phyloP scores from a whole-genome alignment of 2,113 vertebrate species.

The Myanophis thanlyinensis region DNA sequence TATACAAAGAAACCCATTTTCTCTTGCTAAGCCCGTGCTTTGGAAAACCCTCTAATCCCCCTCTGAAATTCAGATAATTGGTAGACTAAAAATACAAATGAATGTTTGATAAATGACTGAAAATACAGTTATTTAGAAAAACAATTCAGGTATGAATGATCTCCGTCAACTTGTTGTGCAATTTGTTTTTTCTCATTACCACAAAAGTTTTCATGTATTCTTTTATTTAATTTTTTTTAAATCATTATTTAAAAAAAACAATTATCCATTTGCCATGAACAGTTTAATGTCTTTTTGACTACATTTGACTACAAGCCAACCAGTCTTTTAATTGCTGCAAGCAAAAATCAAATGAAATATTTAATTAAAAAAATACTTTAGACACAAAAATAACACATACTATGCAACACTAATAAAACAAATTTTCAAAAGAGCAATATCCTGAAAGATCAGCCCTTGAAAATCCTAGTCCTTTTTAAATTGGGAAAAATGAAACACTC shows the following conservation, averaged over 20 bases:
- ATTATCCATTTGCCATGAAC: background rate
- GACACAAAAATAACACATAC: background rate
- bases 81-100: background rate
- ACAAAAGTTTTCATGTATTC: background rate
- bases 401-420: background rate
- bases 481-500: background rate
- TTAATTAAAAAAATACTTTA: background rate
- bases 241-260: background rate
- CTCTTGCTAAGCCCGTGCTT: background rate
- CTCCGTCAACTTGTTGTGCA: background rate
- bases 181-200: background rate
- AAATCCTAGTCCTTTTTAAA: background rate
- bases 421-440: background rate
- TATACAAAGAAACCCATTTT: background rate
- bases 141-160: background rate
- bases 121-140: background rate
- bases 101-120: background rate
- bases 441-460: background rate
- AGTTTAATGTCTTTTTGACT: background rate
- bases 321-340: background rate
- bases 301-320: background rate
- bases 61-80: background rate
- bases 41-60: background rate
- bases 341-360: background rate
- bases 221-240: background rate